Conservation (phyloP, 1,140 invertebrate genomes). For the Capitella teleta region DNA sequence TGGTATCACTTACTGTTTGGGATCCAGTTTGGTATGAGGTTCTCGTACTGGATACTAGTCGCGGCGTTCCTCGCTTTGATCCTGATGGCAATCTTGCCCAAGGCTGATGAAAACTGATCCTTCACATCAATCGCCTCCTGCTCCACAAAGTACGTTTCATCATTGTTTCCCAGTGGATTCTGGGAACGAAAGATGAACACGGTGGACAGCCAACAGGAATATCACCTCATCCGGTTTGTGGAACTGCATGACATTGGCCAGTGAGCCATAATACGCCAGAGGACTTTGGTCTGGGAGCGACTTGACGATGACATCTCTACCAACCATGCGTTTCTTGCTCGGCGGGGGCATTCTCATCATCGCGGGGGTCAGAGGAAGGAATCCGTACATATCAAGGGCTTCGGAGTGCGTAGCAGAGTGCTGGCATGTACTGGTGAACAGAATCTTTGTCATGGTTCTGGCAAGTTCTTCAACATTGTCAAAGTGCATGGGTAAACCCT, state of each 20-base stretch:
- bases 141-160: conserved; percentile 11
- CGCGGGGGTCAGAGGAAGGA: conserved; percentile 7
- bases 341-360: conserved; percentile 10
- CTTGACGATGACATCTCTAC: conserved; percentile 9
- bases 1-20: conserved; percentile 11
- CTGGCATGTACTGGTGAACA: not conserved
- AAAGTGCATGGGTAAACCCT: not conserved
- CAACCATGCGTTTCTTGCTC: not conserved
- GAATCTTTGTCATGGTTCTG: not conserved
- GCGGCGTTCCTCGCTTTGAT: conserved; percentile 5
- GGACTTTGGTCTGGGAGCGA: conserved; percentile 11
- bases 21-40: conserved; percentile 7
- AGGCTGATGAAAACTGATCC: conserved; percentile 1
- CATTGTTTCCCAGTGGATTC: conserved; percentile 8
- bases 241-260: conserved; percentile 6
- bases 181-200: not conserved
- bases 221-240: conserved; percentile 7
- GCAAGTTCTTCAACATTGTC: not conserved
- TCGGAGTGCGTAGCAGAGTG: not conserved
- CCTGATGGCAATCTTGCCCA: not conserved
- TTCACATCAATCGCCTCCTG: conserved; percentile 5
- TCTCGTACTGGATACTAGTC: conserved; percentile 4
- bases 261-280: conserved; percentile 10
- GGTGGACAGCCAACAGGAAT: not conserved
- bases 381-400: conserved; percentile 7